Percentiles rank a stretch among this genome's conserved stretches.
Evolutionary conservation across 2,888 invertebrate genomes (phyloP).

Genomic region (Cacoxenus indagator): DNA sequence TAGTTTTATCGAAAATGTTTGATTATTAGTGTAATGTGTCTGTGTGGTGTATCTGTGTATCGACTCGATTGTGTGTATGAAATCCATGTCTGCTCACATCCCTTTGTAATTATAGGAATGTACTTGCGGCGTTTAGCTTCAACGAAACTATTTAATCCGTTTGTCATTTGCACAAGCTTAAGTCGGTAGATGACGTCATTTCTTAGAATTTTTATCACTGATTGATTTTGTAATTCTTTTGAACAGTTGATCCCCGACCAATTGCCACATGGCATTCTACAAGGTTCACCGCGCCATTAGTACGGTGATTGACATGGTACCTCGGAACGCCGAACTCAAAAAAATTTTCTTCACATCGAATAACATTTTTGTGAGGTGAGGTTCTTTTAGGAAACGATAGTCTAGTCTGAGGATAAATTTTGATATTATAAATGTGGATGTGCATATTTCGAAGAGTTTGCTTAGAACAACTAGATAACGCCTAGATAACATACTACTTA

Average conservation of each 20-base stretch:
- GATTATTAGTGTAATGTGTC: constrained; percentile 38
- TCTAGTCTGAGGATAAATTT: no score
- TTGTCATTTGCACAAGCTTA: neutral
- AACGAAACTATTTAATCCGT: neutral
- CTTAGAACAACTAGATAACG: no score
- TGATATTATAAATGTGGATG: no score
- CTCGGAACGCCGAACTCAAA: no score
- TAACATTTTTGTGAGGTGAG: no score
- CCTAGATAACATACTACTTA: no score
- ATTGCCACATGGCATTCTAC: no score
- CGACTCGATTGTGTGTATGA: neutral
- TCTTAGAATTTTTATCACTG: neutral
- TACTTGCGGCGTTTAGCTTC: neutral
- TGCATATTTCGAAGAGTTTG: no score
- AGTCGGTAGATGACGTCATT: neutral
- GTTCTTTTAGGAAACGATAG: no score
- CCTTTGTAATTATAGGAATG: constrained; percentile 1
- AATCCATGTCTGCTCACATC: neutral
- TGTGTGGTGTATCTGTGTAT: neutral
- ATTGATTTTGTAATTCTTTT: neutral
- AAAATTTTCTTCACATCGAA: no score
- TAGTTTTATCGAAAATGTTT: constrained; percentile 42
- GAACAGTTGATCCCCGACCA: neutral
- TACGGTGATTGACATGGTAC: no score
- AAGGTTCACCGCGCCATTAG: no score